Base-by-base conservation (phyloP, 2,113 vertebrate genomes). In the Dendropsophus ebraccatus region DNA sequence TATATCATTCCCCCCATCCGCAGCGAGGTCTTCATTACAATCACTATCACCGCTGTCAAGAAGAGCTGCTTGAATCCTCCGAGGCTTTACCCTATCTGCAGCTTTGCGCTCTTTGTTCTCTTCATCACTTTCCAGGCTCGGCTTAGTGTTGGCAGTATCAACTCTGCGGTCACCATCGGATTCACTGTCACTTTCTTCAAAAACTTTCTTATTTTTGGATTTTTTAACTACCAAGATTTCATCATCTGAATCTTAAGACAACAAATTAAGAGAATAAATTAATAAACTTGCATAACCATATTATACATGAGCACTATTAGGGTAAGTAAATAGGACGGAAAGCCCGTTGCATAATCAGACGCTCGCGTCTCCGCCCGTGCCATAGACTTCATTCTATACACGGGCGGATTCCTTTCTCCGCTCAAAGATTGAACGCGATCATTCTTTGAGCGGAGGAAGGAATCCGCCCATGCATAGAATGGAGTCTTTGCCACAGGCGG, bases 231-330 rank as follows among this genome's bases (percentile, higher is more conserved):
- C 89, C 30, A 92, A 94, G 90, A 91, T 93, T 90, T 97, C 96
- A 21, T 97, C 97, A 52, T 99, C 98, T 14, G 96, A 97, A 90
- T 97, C 97, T 95, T 80, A 96, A 94, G 82, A 17, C n/a, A n/a
- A n/a, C n/a, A n/a, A n/a, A n/a, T n/a, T n/a, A n/a, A 73, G 37
- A 0, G 83, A 0, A 14, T 16, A 41, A 70, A 58, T 58, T 56
- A 21, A 13, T 56, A 19, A 56, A 4, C 52, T 56, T 56, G n/a
- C n/a, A n/a, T n/a, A n/a, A n/a, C n/a, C n/a, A n/a, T n/a, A n/a
- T n/a, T n/a, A n/a, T n/a, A n/a, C n/a, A n/a, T n/a, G n/a, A n/a
- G n/a, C n/a, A n/a, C n/a, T n/a, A n/a, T n/a, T n/a, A n/a, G n/a
- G n/a, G n/a, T n/a, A n/a, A n/a, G n/a, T n/a, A n/a, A n/a, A n/a